Percentiles rank a stretch among this genome's conserved stretches.
These are phyloP conservation scores for Acanthurus tractus DNA, from an alignment of 2,797 vertebrate species.

Conservation along the genomic window DNA sequence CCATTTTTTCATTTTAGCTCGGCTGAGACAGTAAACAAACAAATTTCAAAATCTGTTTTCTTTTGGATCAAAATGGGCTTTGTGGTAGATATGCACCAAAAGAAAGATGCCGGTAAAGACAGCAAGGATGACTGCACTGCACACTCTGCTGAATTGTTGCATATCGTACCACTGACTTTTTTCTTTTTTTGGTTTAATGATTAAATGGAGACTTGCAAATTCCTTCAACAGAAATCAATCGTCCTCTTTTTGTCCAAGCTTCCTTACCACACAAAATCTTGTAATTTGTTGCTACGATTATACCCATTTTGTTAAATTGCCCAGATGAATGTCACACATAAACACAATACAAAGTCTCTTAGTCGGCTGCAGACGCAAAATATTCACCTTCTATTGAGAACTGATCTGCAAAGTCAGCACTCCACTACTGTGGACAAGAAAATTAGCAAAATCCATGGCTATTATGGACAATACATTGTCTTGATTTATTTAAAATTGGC, in stretches of 20 bases:
- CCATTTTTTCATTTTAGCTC: slow-evolving; percentile 26
- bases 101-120: neutral
- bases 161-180: too few species aligned
- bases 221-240: slow-evolving; percentile 16
- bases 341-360: neutral
- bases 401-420: neutral
- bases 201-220: slow-evolving; percentile 18
- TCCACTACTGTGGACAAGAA: neutral
- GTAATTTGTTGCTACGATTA: slow-evolving; percentile 19
- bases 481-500: neutral
- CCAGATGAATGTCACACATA: slow-evolving; percentile 5
- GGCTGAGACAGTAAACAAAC: slow-evolving; percentile 21
- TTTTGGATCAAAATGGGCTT: neutral
- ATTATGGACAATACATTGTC: too few species aligned
- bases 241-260: neutral
- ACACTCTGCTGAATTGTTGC: neutral
- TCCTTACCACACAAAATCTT: slow-evolving; percentile 1
- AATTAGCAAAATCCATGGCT: slow-evolving; percentile 12
- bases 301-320: slow-evolving; percentile 13
- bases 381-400: slow-evolving; percentile 2
- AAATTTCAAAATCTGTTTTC: slow-evolving; percentile 7
- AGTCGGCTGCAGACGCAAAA: slow-evolving; percentile 6
- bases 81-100: neutral
- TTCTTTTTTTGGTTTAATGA: slow-evolving; percentile 7
- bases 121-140: neutral